Base-by-base conservation (phyloP, 2,113 vertebrate species). In the Syngnathus scovelli region DNA sequence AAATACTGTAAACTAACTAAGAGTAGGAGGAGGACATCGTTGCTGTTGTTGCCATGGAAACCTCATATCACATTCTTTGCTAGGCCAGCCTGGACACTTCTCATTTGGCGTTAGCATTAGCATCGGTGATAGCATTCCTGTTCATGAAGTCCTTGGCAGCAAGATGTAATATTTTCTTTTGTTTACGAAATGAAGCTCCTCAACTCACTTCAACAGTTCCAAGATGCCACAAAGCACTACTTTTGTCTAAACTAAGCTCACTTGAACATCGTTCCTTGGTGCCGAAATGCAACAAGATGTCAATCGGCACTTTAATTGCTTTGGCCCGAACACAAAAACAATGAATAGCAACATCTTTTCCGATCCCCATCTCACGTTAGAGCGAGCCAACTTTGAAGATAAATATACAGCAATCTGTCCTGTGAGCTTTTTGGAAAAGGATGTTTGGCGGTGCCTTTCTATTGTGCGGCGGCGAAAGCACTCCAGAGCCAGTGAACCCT, bases 401-500 rank as follows among this genome's bases (percentile, higher is more conserved):
- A 58, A 58, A 58, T 58, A 36, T 36, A 36, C 13, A 33, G 55
- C 55, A 16, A 33, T 36, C 55, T 23, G 75, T 59, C 73, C 73
- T 76, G 81, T 83, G 46, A 71, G 79, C 72, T 75, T 86, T 48
- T 86, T 79, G 76, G 86, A 85, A 79, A 89, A 85, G 88, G 86
- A 84, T 84, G 80, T 87, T 85, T 82, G 79, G 70, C 43, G 9
- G 81, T 84, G 81, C 84, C 84, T 88, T 78, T 80, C 78, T 78
- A 83, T 83, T 79, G 84, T 87, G 86, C 86, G 87, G 82, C 89
- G 81, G 78, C 58, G 82, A 87, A 89, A 88, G 59, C 88, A 85
- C 85, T 82, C 83, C 77, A 84, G 83, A 91, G 83, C 85, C 90
- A 88, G 87, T 90, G 89, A 91, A 90, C 89, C 89, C 87, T 90